Evolutionary conservation across 2,797 vertebrate species (phyloP).

Genomic region (Urosaurus nigricauda): DNA sequence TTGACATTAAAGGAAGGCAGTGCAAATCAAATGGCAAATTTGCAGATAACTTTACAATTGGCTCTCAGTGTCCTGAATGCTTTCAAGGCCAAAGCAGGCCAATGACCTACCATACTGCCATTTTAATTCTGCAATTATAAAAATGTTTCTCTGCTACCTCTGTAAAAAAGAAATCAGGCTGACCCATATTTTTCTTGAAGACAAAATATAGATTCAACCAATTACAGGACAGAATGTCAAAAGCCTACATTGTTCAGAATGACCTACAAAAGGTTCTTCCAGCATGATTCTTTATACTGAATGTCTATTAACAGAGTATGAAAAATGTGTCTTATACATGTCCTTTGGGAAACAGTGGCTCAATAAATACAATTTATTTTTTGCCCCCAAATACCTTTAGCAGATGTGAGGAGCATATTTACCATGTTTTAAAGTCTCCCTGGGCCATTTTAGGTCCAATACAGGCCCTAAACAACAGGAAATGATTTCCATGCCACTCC

Average conservation of each 20-base stretch:
- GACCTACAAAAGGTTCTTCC: conserved; percentile 27
- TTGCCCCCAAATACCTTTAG: too few species aligned
- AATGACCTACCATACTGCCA: neutral
- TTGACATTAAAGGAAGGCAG: neutral
- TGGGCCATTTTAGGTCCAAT: too few species aligned
- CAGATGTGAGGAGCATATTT: too few species aligned
- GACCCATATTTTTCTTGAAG: conserved; percentile 26
- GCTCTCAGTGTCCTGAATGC: neutral
- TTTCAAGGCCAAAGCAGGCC: neutral
- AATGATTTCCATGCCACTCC: too few species aligned
- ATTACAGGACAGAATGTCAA: conserved; percentile 8
- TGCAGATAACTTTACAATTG: conserved; percentile 13
- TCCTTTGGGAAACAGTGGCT: neutral
- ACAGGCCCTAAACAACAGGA: too few species aligned
- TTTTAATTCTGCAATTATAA: neutral
- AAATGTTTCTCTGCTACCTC: neutral
- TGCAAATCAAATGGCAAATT: neutral
- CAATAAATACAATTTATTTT: neutral
- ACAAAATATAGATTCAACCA: conserved; percentile 11
- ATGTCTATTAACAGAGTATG: neutral
- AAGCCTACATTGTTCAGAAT: conserved; percentile 14
- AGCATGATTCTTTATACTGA: neutral
- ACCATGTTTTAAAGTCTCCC: too few species aligned
- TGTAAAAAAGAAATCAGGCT: conserved; percentile 8
- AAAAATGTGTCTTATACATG: neutral